Conservation (phyloP, 1,140 invertebrate species). For the Ceratina japonica region DNA sequence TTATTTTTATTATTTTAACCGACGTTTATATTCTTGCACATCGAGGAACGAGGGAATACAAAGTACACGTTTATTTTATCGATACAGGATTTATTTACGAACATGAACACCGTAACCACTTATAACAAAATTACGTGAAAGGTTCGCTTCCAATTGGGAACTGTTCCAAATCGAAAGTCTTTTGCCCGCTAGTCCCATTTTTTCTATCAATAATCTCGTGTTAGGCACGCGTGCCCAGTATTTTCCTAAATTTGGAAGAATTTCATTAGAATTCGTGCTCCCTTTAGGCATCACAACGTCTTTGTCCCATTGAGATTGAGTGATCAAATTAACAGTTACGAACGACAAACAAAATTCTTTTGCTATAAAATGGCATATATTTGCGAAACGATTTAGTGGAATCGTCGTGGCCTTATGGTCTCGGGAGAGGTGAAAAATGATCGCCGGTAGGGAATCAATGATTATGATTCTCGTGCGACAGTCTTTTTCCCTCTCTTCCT, state of each 20-base stretch:
- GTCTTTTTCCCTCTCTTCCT: constrained; percentile 66
- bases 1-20: neutral
- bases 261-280: constrained; percentile 23
- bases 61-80: neutral
- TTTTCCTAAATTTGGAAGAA: constrained; percentile 74
- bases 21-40: neutral
- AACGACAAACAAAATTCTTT: constrained; percentile 79
- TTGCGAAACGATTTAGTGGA: constrained; percentile 81
- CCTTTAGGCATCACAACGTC: constrained; percentile 52
- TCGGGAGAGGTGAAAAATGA: constrained; percentile 74
- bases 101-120: constrained; percentile 40
- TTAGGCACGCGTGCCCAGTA: constrained; percentile 75
- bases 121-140: constrained; percentile 55
- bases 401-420: constrained; percentile 60
- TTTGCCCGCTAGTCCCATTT: constrained; percentile 59
- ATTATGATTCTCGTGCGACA: constrained; percentile 78
- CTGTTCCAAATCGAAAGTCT: constrained; percentile 75
- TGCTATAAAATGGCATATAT: constrained; percentile 79
- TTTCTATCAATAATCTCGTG: constrained; percentile 71
- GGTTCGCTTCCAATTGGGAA: constrained; percentile 62
- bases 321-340: constrained; percentile 82
- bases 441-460: constrained; percentile 82
- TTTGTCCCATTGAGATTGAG: constrained; percentile 80
- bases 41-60: neutral
- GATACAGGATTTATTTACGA: constrained; percentile 1